Conservation (phyloP, 2,113 vertebrate genomes). For the Vicugna pacos region DNA sequence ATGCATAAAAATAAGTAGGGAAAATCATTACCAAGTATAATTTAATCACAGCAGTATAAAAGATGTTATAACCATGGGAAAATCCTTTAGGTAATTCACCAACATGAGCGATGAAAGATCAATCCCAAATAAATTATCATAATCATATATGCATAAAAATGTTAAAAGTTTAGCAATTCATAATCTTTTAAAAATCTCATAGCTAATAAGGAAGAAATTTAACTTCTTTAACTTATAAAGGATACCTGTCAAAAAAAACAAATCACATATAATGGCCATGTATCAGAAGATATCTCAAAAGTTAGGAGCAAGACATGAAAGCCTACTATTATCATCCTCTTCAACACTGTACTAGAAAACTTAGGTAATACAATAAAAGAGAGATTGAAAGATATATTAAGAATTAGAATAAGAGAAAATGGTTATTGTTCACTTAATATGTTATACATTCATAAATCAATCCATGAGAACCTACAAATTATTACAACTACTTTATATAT, state of each 20-base stretch:
- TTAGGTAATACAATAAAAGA: not conserved
- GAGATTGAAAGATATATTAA: not conserved
- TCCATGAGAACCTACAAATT: not conserved
- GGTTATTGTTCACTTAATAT: not conserved
- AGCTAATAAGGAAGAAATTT: not conserved
- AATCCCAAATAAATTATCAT: not conserved
- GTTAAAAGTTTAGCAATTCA: not conserved
- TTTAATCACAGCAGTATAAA: not conserved
- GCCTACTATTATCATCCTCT: not conserved
- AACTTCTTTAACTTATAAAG: not conserved
- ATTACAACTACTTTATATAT: not conserved
- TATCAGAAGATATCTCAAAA: not conserved
- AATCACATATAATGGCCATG: not conserved
- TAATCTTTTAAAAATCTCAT: not conserved
- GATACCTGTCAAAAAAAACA: not conserved
- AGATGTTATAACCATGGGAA: not conserved
- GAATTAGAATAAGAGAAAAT: not conserved
- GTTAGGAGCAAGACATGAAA: not conserved
- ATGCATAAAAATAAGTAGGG: not conserved
- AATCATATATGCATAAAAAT: not conserved
- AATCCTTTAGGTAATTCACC: not conserved
- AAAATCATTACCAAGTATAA: not conserved
- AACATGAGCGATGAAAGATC: not conserved
- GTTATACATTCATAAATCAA: not conserved
- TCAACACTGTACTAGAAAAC: not conserved